Conservation (phyloP, 2,888 invertebrate genomes). For the Galeopsomyia nigrocyanea region DNA sequence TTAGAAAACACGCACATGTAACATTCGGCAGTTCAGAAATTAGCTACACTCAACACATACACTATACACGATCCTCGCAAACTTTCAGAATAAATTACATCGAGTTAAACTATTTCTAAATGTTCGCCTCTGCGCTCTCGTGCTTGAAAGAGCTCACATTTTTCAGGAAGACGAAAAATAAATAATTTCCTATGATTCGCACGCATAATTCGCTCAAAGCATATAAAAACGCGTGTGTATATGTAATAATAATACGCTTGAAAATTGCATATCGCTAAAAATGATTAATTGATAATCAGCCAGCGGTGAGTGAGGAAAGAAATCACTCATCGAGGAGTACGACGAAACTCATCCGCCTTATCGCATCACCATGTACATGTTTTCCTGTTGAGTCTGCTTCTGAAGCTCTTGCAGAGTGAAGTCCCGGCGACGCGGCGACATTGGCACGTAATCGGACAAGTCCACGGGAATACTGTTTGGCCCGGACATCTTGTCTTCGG, state of each 20-base stretch:
- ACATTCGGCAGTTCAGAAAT: slow-evolving; percentile 1
- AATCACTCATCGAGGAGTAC: not conserved
- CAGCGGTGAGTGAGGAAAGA: not conserved
- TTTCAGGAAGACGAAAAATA: slow-evolving; percentile 45
- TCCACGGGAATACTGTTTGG: slow-evolving; percentile 50
- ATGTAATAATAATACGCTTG: slow-evolving; percentile 18
- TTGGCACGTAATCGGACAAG: slow-evolving; percentile 63
- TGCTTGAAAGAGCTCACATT: slow-evolving; percentile 4
- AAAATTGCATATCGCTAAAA: no score
- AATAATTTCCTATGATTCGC: slow-evolving; percentile 37
- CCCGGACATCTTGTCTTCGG: slow-evolving; percentile 53
- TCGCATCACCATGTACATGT: slow-evolving; percentile 65
- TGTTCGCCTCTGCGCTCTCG: not conserved
- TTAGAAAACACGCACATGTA: slow-evolving; percentile 17
- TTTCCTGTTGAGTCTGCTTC: slow-evolving; percentile 55
- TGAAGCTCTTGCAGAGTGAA: slow-evolving; percentile 53
- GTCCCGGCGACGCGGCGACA: slow-evolving; percentile 64
- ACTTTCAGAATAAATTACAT: not conserved
- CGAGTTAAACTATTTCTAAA: not conserved
- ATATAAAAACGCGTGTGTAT: not conserved
- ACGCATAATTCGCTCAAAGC: slow-evolving; percentile 27
- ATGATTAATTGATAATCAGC: no score
- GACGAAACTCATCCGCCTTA: slow-evolving; percentile 46
- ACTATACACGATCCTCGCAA: not conserved
- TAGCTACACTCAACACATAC: slow-evolving; percentile 3